Percentiles rank a stretch among this genome's conserved stretches.
Evolutionary conservation across 2,888 invertebrate genomes (phyloP).

Genomic region (Ophioninae sp.): DNA sequence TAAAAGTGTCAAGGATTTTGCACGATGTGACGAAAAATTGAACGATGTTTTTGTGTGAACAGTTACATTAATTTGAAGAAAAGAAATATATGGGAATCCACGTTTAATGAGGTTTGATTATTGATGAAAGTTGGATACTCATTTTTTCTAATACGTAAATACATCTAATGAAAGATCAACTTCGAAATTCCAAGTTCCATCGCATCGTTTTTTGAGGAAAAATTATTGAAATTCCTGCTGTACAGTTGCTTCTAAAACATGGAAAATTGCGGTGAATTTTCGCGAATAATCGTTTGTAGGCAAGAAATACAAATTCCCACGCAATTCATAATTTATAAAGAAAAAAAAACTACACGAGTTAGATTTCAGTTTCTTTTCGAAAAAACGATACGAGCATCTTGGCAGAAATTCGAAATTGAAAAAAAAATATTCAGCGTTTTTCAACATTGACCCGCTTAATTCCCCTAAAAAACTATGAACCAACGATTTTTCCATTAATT

Average conservation of each 20-base stretch:
- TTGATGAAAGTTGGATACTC: background rate
- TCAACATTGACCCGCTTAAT: background rate
- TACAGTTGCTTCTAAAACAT: background rate
- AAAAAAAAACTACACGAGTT: background rate
- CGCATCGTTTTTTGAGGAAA: background rate
- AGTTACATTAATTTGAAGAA: background rate
- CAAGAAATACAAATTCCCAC: background rate
- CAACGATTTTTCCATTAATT: background rate
- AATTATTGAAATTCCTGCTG: background rate
- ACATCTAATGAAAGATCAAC: background rate
- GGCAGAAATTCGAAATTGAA: background rate
- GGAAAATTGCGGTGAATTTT: background rate
- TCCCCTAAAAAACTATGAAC: background rate
- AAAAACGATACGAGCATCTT: background rate
- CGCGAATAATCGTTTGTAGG: background rate
- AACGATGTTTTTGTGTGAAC: background rate
- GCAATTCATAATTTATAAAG: background rate
- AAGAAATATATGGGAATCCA: background rate
- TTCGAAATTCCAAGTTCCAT: background rate
- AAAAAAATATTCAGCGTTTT: background rate
- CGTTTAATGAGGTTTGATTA: background rate
- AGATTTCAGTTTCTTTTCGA: background rate
- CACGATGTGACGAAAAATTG: background rate
- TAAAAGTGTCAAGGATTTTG: background rate
- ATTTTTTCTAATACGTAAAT: background rate